Percentiles rank a stretch among this genome's conserved stretches.
Evolutionary conservation across 2,797 vertebrate genomes (phyloP).

Genomic region (Rhynchotus rufescens): DNA sequence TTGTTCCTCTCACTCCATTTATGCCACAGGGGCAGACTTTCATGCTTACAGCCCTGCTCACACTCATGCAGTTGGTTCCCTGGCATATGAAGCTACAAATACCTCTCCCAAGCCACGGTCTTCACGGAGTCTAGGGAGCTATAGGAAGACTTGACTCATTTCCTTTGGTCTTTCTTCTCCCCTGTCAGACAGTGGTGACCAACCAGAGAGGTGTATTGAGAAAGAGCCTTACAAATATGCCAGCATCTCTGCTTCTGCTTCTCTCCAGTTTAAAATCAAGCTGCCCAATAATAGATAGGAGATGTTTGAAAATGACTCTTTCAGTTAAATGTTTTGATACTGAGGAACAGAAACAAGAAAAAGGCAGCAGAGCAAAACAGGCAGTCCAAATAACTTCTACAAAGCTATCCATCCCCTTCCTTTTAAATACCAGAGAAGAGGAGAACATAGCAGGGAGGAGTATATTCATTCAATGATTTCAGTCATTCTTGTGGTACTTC

Average conservation of each 20-base stretch:
- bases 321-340: slow-evolving; percentile 18
- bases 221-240: neutral
- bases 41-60: neutral
- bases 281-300: neutral
- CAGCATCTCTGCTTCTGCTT: neutral
- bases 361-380: neutral
- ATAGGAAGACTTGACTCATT: neutral
- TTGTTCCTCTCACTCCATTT: neutral
- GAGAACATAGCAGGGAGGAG: slow-evolving; percentile 5
- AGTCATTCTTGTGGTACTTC: slow-evolving; percentile 15
- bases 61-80: neutral
- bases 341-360: neutral
- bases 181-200: neutral
- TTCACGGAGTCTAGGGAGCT: neutral
- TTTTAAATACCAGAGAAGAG: slow-evolving; percentile 15
- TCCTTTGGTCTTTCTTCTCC: neutral
- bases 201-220: neutral
- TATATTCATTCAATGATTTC: slow-evolving; percentile 8
- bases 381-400: neutral
- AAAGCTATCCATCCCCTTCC: neutral
- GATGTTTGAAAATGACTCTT: neutral
- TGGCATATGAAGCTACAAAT: neutral
- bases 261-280: neutral
- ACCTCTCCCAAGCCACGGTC: neutral
- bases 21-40: neutral